Evolutionary conservation across 1,140 invertebrate species (phyloP).

Genomic region (Pseudomyrmex flavicornis): DNA sequence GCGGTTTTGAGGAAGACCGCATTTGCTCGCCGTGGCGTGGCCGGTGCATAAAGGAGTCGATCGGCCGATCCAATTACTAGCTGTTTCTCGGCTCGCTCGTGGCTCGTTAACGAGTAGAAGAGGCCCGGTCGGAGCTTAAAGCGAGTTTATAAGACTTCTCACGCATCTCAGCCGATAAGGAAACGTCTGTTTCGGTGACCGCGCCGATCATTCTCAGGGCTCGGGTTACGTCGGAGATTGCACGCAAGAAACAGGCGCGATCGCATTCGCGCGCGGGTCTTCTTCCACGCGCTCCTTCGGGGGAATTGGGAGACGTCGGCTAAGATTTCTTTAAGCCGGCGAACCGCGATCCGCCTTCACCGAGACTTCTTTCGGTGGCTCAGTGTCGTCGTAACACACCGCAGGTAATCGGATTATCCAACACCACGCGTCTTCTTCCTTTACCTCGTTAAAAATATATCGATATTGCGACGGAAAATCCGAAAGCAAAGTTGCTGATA

Average conservation of each 20-base stretch:
- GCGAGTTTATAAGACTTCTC: slow-evolving; percentile 70
- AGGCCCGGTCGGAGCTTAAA: slow-evolving; percentile 53
- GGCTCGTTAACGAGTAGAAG: slow-evolving; percentile 64
- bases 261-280: slow-evolving; percentile 53
- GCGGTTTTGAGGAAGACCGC: slow-evolving; percentile 74
- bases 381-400: background rate
- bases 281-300: slow-evolving; percentile 17
- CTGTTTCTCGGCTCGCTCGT: slow-evolving; percentile 72
- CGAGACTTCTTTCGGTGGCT: slow-evolving; percentile 5
- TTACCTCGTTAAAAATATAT: slow-evolving; percentile 22
- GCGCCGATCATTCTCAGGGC: background rate
- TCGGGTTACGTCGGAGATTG: slow-evolving; percentile 63
- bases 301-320: slow-evolving; percentile 37
- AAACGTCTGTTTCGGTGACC: slow-evolving; percentile 19
- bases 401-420: slow-evolving; percentile 46
- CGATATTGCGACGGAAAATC: slow-evolving; percentile 25
- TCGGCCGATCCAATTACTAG: slow-evolving; percentile 73
- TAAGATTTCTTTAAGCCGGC: slow-evolving; percentile 68
- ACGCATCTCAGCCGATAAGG: slow-evolving; percentile 28
- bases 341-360: slow-evolving; percentile 6
- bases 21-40: slow-evolving; percentile 49
- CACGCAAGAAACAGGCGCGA: slow-evolving; percentile 61
- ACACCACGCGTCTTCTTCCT: background rate
- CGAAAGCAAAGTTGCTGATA: slow-evolving; percentile 2
- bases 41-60: slow-evolving; percentile 68